Evolutionary conservation across 2,113 vertebrate species (phyloP), one percentile per base, ranked within the genome.

Genomic region (Dissostichus mawsoni): DNA sequence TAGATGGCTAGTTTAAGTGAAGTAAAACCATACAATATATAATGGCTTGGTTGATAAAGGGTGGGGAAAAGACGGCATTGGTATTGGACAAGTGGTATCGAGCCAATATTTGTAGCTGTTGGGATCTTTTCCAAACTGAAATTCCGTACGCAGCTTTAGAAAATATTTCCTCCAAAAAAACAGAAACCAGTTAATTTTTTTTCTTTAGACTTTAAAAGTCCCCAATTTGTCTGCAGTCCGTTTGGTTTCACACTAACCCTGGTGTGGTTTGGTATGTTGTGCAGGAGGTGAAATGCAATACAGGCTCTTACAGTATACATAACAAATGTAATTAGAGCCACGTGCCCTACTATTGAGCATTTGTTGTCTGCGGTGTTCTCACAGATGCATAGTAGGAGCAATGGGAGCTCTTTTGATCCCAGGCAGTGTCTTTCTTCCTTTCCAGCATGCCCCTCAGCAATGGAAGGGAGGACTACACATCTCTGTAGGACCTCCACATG

Each of bases 241-340:
- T 74, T 36, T 48, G 44, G 9, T 18, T 70, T 53, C 36, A 47
- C 45, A 44, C 20, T 25, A 4, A 29, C 5, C 10, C 53, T 5
- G 41, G 29, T 59, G 7, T 72, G 55, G 16, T 18, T 58, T 16
- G 33, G 13, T 61, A 6, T 66, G 20, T 78, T 81, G 13, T 66
- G 11, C 62, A 78, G 41, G 11, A 18, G 6, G 13, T 68, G 65
- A 75, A 71, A 80, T 75, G 7, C 29, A 76, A 53, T 51, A 33
- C 71, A 74, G 8, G 2, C 13, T 52, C 9, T 25, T 36, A 48
- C 13, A 68, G 41, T 73, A 50, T 55, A n/a, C 17, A 69, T 57
- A 41, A 45, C 51, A 44, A 72, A 78, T 79, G 76, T 75, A 78
- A 90, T 82, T 47, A 67, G 74, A 88, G 56, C 68, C 55, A 20